Percentiles rank a stretch among this genome's conserved stretches.
These are phyloP conservation scores for Aleiodes testaceus DNA, from an alignment of 2,888 invertebrate genomes.

Conservation along the genomic window DNA sequence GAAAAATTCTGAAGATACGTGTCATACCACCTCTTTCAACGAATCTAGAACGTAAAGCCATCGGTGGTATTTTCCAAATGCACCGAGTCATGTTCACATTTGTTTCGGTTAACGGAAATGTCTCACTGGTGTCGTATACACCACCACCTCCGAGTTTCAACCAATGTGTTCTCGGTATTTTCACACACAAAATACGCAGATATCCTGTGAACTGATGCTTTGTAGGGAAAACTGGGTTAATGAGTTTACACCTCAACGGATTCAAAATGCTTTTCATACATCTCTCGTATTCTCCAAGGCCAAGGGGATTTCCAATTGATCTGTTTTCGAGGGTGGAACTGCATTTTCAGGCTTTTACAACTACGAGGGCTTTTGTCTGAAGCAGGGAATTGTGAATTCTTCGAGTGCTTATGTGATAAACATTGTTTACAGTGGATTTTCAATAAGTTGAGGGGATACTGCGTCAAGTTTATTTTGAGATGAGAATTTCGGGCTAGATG, in stretches of 20 bases:
- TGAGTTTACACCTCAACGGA: constrained; percentile 51
- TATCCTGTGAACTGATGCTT: constrained; percentile 46
- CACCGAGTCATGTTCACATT: constrained; percentile 34
- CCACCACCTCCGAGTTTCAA: background rate
- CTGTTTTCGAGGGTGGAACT: background rate
- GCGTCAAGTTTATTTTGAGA: constrained; percentile 1
- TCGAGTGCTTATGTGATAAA: background rate
- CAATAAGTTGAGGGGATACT: constrained; percentile 5
- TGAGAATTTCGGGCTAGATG: background rate
- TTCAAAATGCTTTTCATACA: constrained; percentile 5
- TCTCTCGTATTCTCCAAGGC: background rate
- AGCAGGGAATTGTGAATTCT: background rate
- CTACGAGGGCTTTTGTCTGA: background rate
- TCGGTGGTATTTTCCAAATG: constrained; percentile 20
- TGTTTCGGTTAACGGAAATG: constrained; percentile 15
- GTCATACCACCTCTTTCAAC: no score
- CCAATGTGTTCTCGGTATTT: constrained; percentile 6
- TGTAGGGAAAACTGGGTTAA: constrained; percentile 51
- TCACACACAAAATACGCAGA: constrained; percentile 31
- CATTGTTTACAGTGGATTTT: no score
- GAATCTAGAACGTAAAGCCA: no score
- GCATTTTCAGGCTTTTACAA: background rate
- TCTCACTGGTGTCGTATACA: background rate
- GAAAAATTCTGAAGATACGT: no score
- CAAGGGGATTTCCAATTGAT: background rate